These are phyloP conservation scores for Microplitis deprimator DNA, from an alignment of 2,888 invertebrate genomes.

Conservation along the genomic window DNA sequence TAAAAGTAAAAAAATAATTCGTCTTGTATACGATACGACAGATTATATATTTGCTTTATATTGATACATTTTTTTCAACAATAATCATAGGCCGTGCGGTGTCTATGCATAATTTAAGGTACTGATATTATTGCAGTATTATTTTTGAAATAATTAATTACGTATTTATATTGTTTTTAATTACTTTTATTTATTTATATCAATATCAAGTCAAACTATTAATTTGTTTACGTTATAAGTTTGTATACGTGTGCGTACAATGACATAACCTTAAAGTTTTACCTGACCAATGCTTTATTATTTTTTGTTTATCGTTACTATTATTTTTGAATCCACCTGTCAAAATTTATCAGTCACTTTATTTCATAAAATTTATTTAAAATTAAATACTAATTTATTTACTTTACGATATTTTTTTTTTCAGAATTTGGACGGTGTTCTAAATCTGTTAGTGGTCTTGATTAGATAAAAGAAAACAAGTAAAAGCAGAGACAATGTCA, in stretches of 20 bases:
- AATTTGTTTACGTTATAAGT: constrained; percentile 48
- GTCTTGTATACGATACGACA: constrained; percentile 53
- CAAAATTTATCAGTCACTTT: neutral
- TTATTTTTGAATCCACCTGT: neutral
- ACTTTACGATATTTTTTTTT: constrained; percentile 46
- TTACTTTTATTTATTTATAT: neutral
- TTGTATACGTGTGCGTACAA: constrained; percentile 43
- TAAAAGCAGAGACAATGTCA: constrained; percentile 76
- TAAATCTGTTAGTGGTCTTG: constrained; percentile 59
- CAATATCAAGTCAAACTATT: constrained; percentile 22
- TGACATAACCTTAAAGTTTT: constrained; percentile 48
- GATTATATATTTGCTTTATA: constrained; percentile 63
- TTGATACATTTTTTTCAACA: constrained; percentile 61
- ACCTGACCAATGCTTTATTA: constrained; percentile 16
- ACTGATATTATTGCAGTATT: constrained; percentile 44
- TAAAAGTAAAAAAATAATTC: constrained; percentile 50
- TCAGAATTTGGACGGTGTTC: constrained; percentile 69
- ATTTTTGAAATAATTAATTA: neutral
- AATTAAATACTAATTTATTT: neutral
- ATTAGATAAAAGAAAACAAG: constrained; percentile 44
- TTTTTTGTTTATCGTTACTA: neutral
- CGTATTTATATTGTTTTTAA: neutral
- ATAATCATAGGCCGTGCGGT: constrained; percentile 66
- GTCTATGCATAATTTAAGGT: constrained; percentile 69
- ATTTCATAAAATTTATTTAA: neutral